These are phyloP conservation scores for Zelostemma sp. DNA, from an alignment of 1,140 invertebrate genomes.

Conservation along the genomic window DNA sequence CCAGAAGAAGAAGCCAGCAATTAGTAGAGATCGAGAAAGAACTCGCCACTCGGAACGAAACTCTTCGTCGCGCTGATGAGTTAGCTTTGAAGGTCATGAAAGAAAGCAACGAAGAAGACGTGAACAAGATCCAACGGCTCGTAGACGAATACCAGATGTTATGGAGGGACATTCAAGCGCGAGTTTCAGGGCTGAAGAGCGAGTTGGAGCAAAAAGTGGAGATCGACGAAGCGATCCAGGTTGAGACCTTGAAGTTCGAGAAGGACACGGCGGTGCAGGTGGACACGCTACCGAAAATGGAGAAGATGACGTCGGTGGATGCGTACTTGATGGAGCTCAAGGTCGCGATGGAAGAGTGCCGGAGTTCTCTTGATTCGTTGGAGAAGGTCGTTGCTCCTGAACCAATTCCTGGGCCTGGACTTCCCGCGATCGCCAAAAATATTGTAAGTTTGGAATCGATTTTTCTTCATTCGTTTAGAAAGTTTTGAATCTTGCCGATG, in stretches of 20 bases:
- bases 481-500: no score
- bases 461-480: conserved; percentile 13
- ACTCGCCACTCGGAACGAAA: conserved; percentile 69
- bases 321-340: conserved; percentile 82
- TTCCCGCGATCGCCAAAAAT: conserved; percentile 70
- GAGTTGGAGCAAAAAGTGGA: conserved; percentile 67
- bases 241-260: conserved; percentile 82
- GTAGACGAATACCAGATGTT: conserved; percentile 78
- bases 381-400: conserved; percentile 71
- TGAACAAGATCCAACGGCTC: conserved; percentile 73
- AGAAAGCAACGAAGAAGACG: conserved; percentile 71
- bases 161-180: conserved; percentile 74
- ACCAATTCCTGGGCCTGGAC: conserved; percentile 69
- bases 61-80: conserved; percentile 72
- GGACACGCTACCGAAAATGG: conserved; percentile 77
- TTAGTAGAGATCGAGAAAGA: conserved; percentile 73
- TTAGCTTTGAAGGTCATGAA: conserved; percentile 74
- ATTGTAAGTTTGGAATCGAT: conserved; percentile 64
- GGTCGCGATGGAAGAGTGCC: conserved; percentile 76
- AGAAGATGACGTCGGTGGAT: conserved; percentile 81
- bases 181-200: conserved; percentile 69
- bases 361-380: conserved; percentile 71
- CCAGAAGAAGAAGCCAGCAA: conserved; percentile 64
- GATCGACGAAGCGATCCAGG: conserved; percentile 75
- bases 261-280: conserved; percentile 83